Base-by-base conservation (phyloP, 2,113 vertebrate genomes). In the Caloenas nicobarica region DNA sequence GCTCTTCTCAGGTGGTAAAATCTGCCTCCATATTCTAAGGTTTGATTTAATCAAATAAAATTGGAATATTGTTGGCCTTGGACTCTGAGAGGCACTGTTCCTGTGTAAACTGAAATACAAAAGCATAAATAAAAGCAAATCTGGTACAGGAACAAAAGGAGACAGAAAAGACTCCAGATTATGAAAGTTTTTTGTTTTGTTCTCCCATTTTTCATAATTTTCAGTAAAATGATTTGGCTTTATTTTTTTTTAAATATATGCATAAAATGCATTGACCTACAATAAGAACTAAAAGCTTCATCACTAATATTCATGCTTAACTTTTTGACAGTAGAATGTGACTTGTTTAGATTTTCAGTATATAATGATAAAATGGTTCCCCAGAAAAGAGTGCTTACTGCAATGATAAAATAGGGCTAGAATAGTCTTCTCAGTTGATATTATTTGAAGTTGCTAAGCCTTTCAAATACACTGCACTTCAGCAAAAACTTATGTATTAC, bases 11-110 rank as follows among this genome's bases (percentile, higher is more conserved):
- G 19, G 36, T 7, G 6, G 50, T 11, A 92, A 57, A 76, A 61
- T 53, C 56, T 90, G 3, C 12, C 46, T 79, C 91, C 4, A 0
- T 68, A 10, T 65, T 71, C 89, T 70, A 89, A 81, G 42, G 9
- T 66, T 62, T 86, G 42, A 38, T 91, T 84, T 83, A 83, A 83
- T 56, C 57, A 81, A 81, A 76, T 46, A 44, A 72, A 86, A 44
- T 14, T 58, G 10, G 16, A 61, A 46, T 23, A 29, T 74, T 57
- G 26, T 46, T 76, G 22, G 26, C 16, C 40, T 60, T 69, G 36
- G 10, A 25, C 15, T 56, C 24, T 48, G 34, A 16, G 23, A n/a
- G 13, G 13, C 4, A 65, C 29, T 72, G 8, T 58, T 48, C 23
- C 38, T 44, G 2, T 48, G 33, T 62, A 46, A 74, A 65, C 18